Evolutionary conservation across 2,797 vertebrate species (phyloP).

Genomic region (Cottoperca gobio): DNA sequence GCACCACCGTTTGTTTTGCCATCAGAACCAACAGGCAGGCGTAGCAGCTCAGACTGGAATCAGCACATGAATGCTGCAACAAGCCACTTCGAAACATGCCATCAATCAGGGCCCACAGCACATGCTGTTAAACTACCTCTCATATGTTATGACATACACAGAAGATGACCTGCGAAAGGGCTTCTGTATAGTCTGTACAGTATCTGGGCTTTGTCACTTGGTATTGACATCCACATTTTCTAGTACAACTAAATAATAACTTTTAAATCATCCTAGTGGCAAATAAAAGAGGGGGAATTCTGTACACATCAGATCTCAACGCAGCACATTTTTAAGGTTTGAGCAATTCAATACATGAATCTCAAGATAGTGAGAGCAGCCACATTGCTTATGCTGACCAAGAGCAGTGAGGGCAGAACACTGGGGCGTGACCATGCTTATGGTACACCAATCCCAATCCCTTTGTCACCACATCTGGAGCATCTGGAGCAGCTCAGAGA

Average conservation of each 20-base stretch:
- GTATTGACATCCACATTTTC: conserved; percentile 32
- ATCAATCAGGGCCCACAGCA: conserved; percentile 68
- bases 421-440: conserved; percentile 1
- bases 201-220: neutral
- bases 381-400: neutral
- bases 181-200: conserved; percentile 40
- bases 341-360: conserved; percentile 26
- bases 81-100: conserved; percentile 40
- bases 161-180: conserved; percentile 35
- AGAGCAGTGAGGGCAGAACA: conserved; percentile 14
- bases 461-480: conserved; percentile 33
- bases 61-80: conserved; percentile 54
- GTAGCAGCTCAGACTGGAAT: conserved; percentile 57
- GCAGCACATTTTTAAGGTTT: conserved; percentile 5
- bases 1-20: conserved; percentile 80
- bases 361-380: conserved; percentile 10
- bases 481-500: conserved; percentile 44
- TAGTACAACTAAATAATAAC: conserved; percentile 24
- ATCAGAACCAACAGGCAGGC: conserved; percentile 74
- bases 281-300: conserved; percentile 14
- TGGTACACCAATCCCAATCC: conserved; percentile 15
- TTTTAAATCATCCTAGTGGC: conserved; percentile 18
- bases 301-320: conserved; percentile 13
- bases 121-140: conserved; percentile 48
- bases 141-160: conserved; percentile 37